These are phyloP conservation scores for Spodoptera litura DNA, from an alignment of 1,140 invertebrate species.

Conservation along the genomic window DNA sequence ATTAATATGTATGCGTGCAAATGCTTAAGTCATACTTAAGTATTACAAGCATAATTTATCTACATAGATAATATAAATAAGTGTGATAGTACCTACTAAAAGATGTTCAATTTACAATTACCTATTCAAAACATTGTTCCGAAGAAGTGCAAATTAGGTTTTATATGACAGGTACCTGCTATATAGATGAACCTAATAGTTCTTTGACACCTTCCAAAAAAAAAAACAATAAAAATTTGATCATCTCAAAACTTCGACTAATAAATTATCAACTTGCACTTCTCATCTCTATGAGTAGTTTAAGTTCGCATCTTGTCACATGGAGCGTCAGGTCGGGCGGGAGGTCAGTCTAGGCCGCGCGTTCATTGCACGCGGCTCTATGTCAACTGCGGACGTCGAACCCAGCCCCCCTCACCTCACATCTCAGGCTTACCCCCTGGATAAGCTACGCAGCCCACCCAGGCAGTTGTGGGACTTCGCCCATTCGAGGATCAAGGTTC, in stretches of 20 bases:
- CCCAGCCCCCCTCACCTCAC: conserved; percentile 46
- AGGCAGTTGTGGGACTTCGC: conserved; percentile 44
- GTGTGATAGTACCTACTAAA: no score
- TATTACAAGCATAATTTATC: no score
- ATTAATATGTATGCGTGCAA: no score
- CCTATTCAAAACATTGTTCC: no score
- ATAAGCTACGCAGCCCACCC: conserved; percentile 56
- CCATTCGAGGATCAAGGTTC: conserved; percentile 28
- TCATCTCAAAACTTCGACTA: no score
- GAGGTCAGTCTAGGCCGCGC: conserved; percentile 75
- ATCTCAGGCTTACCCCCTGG: conserved; percentile 27
- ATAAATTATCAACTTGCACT: neutral
- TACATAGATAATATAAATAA: no score
- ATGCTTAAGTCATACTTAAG: no score
- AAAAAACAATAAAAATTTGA: neutral
- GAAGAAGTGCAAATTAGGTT: no score
- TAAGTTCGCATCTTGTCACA: conserved; percentile 17
- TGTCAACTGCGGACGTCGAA: conserved; percentile 72
- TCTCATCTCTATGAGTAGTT: neutral
- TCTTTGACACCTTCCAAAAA: neutral
- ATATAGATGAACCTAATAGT: no score
- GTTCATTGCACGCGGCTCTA: conserved; percentile 74
- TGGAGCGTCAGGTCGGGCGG: conserved; percentile 55
- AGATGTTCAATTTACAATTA: no score
- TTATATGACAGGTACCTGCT: no score